Base-by-base conservation (phyloP, 2,888 invertebrate species). In the Lasioglossum vierecki region DNA sequence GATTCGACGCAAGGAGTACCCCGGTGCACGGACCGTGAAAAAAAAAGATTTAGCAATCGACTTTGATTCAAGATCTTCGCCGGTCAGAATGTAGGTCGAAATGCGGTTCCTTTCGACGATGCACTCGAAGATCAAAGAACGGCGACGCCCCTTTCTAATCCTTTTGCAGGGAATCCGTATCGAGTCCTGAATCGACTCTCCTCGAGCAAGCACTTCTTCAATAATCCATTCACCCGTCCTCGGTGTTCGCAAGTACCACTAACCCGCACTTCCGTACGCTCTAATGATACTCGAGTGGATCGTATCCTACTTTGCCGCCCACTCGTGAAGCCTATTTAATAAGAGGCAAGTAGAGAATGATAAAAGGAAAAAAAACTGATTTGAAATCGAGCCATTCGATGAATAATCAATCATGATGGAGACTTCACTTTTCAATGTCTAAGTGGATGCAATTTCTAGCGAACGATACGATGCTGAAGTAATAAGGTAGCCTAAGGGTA, bases 201-300 rank as follows among this genome's bases (percentile, higher is more conserved):
- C 83, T 83, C 81, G 39, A 73, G 66, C 74, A 30, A 74, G 66
- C 79, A 86, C 86, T 86, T 83, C 79, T 82, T 86, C 81, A 83
- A 86, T 83, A 87, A 87, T 79, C 80, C 82, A 87, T 85, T 80
- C 86, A 74, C 26, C 78, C 70, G 41, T 76, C 66, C 70, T 41
- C 63, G 57, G 75, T 73, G 70, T 70, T 76, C 68, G 80, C 71
- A 63, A 84, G 80, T n/a, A 80, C 76, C 71, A 79, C 77, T 83
- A 80, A 71, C 44, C 57, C 53, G 72, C 63, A 79, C 66, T 80
- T 78, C 26, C 78, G n/a, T 57, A 46, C 75, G 49, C 79, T 68
- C 53, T 80, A 79, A 81, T 75, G 80, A 79, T 71, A 81, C 79
- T 82, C 73, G 60, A 85, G 66, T 70, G 76, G 76, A 49, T 79